A percentile compares a stretch with the other conserved stretches of the same genome.
phyloP scores from a whole-genome alignment of 1,140 invertebrate species.

The Drosophila novamexicana region DNA sequence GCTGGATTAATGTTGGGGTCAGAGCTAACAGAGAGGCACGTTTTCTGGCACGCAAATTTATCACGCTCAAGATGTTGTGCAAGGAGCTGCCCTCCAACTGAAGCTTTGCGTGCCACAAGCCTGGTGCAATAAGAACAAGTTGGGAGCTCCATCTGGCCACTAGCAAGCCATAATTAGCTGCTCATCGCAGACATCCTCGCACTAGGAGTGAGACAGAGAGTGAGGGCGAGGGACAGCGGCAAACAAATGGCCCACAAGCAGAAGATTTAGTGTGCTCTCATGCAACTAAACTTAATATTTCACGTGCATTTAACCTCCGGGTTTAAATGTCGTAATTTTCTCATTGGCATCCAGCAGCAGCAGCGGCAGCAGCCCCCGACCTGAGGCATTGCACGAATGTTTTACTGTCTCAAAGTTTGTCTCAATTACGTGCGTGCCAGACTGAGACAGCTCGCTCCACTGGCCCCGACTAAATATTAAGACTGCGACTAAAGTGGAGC shows the following conservation, averaged over 20 bases:
- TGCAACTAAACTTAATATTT: slow-evolving; percentile 81
- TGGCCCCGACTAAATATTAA: slow-evolving; percentile 65
- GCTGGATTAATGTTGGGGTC: slow-evolving; percentile 97
- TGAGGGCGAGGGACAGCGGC: neutral
- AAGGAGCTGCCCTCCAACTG: slow-evolving; percentile 89
- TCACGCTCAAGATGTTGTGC: slow-evolving; percentile 94
- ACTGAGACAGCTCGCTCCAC: slow-evolving; percentile 48
- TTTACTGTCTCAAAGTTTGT: slow-evolving; percentile 80
- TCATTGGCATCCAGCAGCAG: slow-evolving; percentile 59
- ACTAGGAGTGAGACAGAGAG: neutral
- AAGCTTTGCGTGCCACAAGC: slow-evolving; percentile 93
- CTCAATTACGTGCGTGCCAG: slow-evolving; percentile 81
- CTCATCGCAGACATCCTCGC: slow-evolving; percentile 15
- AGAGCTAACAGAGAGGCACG: slow-evolving; percentile 94
- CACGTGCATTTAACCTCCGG: slow-evolving; percentile 80
- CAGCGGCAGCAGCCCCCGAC: neutral
- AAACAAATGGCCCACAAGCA: slow-evolving; percentile 72
- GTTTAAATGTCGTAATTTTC: slow-evolving; percentile 81
- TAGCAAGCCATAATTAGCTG: slow-evolving; percentile 39
- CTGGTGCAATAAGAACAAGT: slow-evolving; percentile 90
- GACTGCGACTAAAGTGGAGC: slow-evolving; percentile 46
- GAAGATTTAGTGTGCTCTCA: slow-evolving; percentile 78
- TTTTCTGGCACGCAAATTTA: slow-evolving; percentile 94
- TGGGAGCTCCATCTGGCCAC: slow-evolving; percentile 20
- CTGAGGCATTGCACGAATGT: slow-evolving; percentile 65